Conservation (phyloP, 35 echinoderm and acorn worm species). For the Stichopus chloronotus region DNA sequence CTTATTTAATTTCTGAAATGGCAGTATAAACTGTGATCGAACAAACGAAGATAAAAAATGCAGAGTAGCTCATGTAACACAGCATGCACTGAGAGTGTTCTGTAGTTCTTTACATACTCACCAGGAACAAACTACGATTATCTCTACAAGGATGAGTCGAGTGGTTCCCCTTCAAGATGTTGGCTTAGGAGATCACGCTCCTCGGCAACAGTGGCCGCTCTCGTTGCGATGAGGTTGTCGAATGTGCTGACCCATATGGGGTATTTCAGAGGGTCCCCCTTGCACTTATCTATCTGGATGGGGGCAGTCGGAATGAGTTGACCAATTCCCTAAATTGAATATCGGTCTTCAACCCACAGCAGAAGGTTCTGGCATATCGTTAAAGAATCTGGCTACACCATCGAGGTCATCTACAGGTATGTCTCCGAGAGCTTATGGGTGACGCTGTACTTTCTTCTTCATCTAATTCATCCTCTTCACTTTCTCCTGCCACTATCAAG, state of each 20-base stretch:
- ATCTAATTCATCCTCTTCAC: too few species aligned
- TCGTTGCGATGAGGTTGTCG: constrained; percentile 46
- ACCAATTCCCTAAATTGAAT: constrained; percentile 32
- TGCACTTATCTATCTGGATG: constrained; percentile 39
- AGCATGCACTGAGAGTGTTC: too few species aligned
- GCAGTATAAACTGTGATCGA: too few species aligned
- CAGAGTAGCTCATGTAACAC: too few species aligned
- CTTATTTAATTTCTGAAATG: too few species aligned
- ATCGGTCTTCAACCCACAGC: not conserved
- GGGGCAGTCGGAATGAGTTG: constrained; percentile 43
- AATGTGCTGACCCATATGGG: constrained; percentile 46
- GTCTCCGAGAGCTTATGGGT: not conserved
- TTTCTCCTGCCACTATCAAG: not conserved
- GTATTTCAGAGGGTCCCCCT: constrained; percentile 31
- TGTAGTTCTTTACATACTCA: too few species aligned
- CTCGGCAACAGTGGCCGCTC: not conserved
- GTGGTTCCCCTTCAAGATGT: constrained; percentile 9
- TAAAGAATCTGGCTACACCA: constrained; percentile 8
- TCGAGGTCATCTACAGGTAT: not conserved
- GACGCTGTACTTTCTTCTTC: too few species aligned
- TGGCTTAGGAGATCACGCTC: constrained; percentile 39
- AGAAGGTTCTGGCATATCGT: not conserved
- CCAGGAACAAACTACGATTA: too few species aligned
- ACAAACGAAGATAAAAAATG: too few species aligned
- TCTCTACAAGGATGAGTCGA: too few species aligned